Evolutionary conservation across 2,113 vertebrate genomes (phyloP).

Genomic region (Seriola dumerili): DNA sequence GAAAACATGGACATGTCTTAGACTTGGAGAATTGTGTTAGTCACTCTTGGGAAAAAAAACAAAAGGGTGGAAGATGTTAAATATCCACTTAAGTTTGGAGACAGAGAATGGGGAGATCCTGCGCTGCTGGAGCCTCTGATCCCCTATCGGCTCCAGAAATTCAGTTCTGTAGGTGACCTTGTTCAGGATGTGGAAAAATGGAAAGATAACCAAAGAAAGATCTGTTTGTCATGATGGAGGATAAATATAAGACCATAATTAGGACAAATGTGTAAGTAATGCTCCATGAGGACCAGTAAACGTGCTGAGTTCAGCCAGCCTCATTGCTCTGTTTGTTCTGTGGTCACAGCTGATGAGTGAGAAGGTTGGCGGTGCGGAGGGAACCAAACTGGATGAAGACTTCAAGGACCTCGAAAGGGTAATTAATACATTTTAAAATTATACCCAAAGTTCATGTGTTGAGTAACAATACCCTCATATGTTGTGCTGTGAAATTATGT

Average conservation of each 20-base stretch:
- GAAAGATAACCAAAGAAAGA: neutral
- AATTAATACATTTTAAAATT: conserved; percentile 27
- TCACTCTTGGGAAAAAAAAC: neutral
- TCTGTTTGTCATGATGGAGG: neutral
- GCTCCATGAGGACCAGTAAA: neutral
- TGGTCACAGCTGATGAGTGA: conserved; percentile 93
- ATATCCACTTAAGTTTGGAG: conserved; percentile 10
- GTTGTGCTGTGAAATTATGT: neutral
- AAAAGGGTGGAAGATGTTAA: conserved; percentile 10
- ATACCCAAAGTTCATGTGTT: neutral
- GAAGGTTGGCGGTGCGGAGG: conserved; percentile 97
- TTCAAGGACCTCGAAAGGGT: conserved; percentile 97
- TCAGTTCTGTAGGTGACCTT: neutral
- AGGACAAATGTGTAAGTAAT: neutral
- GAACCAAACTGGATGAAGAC: conserved; percentile 97
- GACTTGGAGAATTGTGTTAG: conserved; percentile 1
- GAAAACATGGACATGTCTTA: conserved; percentile 35
- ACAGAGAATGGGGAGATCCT: neutral
- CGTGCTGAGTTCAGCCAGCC: neutral
- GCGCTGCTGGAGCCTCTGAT: neutral
- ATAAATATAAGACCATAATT: too few relatives aligned
- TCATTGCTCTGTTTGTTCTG: conserved; percentile 23
- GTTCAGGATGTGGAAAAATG: neutral
- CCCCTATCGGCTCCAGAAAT: neutral
- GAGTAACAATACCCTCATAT: neutral